Conservation (phyloP, 2,888 invertebrate species). For the Xestia rhomboidea region DNA sequence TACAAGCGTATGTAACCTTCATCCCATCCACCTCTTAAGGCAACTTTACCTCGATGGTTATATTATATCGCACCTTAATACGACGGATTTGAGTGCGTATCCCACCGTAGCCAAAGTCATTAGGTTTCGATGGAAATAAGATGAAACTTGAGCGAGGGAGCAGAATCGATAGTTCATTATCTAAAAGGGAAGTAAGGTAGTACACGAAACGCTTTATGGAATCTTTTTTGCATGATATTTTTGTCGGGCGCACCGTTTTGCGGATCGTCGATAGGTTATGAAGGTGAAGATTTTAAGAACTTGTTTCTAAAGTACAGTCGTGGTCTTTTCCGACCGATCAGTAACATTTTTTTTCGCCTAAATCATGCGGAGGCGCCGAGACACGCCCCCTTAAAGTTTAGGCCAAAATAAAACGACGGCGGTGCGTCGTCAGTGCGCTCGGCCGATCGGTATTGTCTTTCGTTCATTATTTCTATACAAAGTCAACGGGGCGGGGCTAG, state of each 20-base stretch:
- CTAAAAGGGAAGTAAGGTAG: constrained; percentile 19
- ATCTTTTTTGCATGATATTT: constrained; percentile 38
- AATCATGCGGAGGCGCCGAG: too few species aligned
- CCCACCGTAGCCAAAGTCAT: constrained; percentile 53
- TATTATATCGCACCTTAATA: constrained; percentile 46
- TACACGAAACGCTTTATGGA: constrained; percentile 30
- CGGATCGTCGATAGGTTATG: neutral
- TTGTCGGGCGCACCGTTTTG: neutral
- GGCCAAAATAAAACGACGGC: too few species aligned
- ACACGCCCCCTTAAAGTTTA: too few species aligned
- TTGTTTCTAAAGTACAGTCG: too few species aligned
- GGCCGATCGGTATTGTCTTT: too few species aligned
- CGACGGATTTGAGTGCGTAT: constrained; percentile 49
- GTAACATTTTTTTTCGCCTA: too few species aligned
- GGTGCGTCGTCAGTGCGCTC: too few species aligned
- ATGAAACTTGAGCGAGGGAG: constrained; percentile 55
- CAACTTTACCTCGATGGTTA: constrained; percentile 25
- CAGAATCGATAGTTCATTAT: constrained; percentile 63
- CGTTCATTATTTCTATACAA: too few species aligned
- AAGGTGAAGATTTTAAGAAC: neutral
- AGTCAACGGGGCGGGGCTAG: too few species aligned
- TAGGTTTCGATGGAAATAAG: constrained; percentile 61
- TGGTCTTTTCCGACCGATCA: too few species aligned
- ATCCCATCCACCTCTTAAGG: constrained; percentile 2
- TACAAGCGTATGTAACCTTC: neutral